Evolutionary conservation across 2,797 vertebrate species (phyloP), one percentile per base, ranked within the genome.

Genomic region (Phylloscopus collybita): DNA sequence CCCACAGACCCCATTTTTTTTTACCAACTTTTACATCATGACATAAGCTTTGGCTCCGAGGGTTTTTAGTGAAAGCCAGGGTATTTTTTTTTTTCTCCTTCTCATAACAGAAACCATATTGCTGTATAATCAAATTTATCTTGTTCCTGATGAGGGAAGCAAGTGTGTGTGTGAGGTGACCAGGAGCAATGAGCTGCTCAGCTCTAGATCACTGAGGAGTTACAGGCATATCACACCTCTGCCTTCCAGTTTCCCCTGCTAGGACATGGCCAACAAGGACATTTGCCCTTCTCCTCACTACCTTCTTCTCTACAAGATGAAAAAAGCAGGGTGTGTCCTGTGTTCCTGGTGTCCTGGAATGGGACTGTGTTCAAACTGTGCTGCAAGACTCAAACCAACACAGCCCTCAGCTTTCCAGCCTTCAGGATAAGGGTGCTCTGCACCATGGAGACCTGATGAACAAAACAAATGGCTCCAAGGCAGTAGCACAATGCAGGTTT

Each of bases 61-160:
- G 62, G 54, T 16, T 92, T 90, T 80, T 76, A 70, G 80, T 30
- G 61, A 95, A 92, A 92, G 80, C 51, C 88, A 78, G 71, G 75
- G 61, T 91, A 89, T 86, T 93, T 80, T 90, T 75, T n/a, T n/a
- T 81, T 95, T 84, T 19, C 66, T 45, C 45, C n/a, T 90, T 80
- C 42, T 87, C 47, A 44, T 93, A 95, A 94, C 53, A 83, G 51
- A 92, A 92, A 87, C 75, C 86, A 95, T 90, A 97, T 64, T 95
- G 80, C 80, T 65, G 29, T 67, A 76, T 93, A 92, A 94, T 91
- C 71, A 57, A 88, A 93, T 95, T 86, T 85, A 86, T 87, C 80
- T 74, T 53, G 25, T 56, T 93, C 86, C 66, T 67, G 73, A 71
- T 32, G 53, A 86, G 44, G 62, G 57, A 78, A 90, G 65, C 3